Conservation (phyloP, 1,140 invertebrate genomes). For the Aphelinus atriplicis region DNA sequence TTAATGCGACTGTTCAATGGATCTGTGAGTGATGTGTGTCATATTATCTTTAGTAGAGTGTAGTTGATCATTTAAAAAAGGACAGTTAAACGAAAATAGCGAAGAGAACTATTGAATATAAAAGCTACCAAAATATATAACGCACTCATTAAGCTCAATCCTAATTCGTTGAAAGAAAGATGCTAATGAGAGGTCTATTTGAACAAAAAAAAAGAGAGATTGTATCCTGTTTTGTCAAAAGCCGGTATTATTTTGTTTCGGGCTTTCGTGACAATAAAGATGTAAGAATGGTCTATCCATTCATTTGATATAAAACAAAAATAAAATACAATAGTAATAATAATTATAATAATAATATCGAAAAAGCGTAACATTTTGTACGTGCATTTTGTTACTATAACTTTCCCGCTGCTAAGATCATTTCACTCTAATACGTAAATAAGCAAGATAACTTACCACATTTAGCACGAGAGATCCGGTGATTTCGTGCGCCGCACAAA, state of each 20-base stretch:
- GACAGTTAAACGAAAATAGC: slow-evolving; percentile 14
- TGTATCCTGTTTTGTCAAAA: slow-evolving; percentile 37
- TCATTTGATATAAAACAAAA: slow-evolving; percentile 41
- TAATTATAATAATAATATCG: not conserved
- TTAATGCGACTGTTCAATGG: too few species aligned
- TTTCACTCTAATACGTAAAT: slow-evolving; percentile 39
- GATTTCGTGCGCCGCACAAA: slow-evolving; percentile 51
- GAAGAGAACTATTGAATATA: slow-evolving; percentile 42
- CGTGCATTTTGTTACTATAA: slow-evolving; percentile 47
- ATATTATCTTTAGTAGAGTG: slow-evolving; percentile 33
- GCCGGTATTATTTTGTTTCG: slow-evolving; percentile 41
- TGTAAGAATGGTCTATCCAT: slow-evolving; percentile 51
- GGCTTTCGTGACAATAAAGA: slow-evolving; percentile 59
- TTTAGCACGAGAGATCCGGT: slow-evolving; percentile 35
- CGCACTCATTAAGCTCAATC: slow-evolving; percentile 45
- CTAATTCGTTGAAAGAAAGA: slow-evolving; percentile 35
- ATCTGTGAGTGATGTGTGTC: slow-evolving; percentile 38
- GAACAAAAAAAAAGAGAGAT: slow-evolving; percentile 16
- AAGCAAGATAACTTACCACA: slow-evolving; percentile 32
- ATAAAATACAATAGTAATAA: not conserved
- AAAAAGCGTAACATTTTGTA: slow-evolving; percentile 46
- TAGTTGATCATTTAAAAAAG: slow-evolving; percentile 31
- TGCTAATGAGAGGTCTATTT: slow-evolving; percentile 7
- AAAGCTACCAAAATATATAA: slow-evolving; percentile 56
- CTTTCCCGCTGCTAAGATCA: slow-evolving; percentile 25